A percentile compares a stretch with the other conserved stretches of the same genome.
Evolutionary conservation across 2,113 vertebrate genomes (phyloP).

Genomic region (Hemicordylus capensis): DNA sequence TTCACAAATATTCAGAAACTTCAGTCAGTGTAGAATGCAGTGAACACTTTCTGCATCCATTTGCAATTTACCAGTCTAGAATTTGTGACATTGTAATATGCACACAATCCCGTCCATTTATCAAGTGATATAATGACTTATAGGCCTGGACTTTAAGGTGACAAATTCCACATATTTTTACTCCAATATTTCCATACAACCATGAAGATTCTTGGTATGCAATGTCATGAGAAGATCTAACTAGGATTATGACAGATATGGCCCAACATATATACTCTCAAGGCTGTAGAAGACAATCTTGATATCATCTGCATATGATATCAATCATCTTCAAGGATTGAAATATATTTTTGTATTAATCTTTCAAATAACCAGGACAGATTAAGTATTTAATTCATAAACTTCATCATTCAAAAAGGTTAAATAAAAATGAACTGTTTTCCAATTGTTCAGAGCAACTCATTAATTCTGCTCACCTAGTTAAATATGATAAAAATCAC

Average conservation of each 20-base stretch:
- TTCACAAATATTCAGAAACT: too few relatives aligned
- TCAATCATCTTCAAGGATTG: constrained; percentile 39
- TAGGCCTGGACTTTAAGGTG: too few relatives aligned
- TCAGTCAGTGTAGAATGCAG: too few relatives aligned
- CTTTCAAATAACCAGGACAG: constrained; percentile 57
- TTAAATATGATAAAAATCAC: constrained; percentile 65
- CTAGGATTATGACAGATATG: background rate
- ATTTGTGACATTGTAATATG: too few relatives aligned
- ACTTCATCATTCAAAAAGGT: constrained; percentile 62
- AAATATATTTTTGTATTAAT: constrained; percentile 33
- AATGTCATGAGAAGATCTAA: background rate
- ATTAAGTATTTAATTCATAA: constrained; percentile 66
- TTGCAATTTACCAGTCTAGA: too few relatives aligned
- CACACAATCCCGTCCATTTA: too few relatives aligned
- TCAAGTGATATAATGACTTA: too few relatives aligned
- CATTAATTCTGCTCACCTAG: constrained; percentile 67
- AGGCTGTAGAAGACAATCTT: background rate
- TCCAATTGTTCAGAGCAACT: constrained; percentile 61
- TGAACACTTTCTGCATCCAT: too few relatives aligned
- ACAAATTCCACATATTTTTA: too few relatives aligned
- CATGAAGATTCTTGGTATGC: background rate
- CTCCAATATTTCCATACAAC: fast-evolving
- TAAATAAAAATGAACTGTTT: constrained; percentile 58
- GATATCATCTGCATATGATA: constrained; percentile 40
- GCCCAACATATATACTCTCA: background rate